These are phyloP conservation scores for Acridotheres tristis DNA, from an alignment of 2,797 vertebrate genomes.

Conservation along the genomic window DNA sequence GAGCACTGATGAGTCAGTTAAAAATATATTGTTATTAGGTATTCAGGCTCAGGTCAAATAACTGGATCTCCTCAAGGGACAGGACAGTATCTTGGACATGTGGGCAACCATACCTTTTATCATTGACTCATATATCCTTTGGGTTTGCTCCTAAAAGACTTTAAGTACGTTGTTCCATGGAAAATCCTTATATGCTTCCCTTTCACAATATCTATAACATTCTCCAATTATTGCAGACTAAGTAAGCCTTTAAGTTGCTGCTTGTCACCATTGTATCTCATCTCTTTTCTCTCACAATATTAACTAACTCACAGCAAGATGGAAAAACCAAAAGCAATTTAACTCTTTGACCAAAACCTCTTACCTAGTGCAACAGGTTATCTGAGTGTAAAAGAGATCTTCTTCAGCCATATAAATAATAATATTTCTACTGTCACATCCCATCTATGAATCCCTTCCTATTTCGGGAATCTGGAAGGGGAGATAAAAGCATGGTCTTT, in stretches of 20 bases:
- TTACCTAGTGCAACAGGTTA: not conserved
- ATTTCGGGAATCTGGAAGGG: not conserved
- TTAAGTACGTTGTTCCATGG: not conserved
- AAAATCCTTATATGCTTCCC: not conserved
- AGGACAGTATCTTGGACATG: constrained; percentile 12
- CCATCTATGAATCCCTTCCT: not conserved
- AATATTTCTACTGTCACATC: fast-evolving
- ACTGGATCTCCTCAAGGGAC: not conserved
- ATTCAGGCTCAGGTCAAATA: constrained; percentile 10
- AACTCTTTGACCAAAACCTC: not conserved
- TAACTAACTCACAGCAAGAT: not conserved
- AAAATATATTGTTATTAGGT: not conserved
- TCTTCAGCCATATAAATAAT: not conserved
- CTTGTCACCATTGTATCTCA: not conserved
- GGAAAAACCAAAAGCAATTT: not conserved
- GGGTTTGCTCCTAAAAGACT: not conserved
- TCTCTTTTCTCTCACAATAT: not conserved
- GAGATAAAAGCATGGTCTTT: not conserved
- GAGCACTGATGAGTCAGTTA: not conserved
- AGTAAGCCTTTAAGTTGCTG: not conserved
- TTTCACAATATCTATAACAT: not conserved
- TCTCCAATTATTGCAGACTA: not conserved
- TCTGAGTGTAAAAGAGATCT: not conserved
- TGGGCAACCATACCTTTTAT: constrained; percentile 3
- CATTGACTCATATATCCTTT: not conserved